Conservation (phyloP, 2,797 vertebrate species). For the Helarctos malayanus region DNA sequence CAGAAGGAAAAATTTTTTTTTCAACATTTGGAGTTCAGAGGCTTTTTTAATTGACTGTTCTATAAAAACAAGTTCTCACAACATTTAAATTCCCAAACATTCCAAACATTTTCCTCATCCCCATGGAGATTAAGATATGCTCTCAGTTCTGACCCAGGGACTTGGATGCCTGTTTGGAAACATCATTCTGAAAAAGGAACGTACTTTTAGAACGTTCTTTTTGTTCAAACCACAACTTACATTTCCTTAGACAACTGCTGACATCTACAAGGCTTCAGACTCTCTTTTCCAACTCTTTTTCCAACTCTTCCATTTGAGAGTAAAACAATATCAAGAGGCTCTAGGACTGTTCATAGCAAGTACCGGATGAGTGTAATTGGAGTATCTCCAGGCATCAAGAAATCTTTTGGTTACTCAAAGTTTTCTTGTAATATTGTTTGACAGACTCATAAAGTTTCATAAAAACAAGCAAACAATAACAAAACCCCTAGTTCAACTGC, state of each 20-base stretch:
- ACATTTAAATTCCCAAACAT: slow-evolving; percentile 75
- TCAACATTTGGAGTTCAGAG: slow-evolving; percentile 54
- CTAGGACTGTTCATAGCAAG: slow-evolving; percentile 30
- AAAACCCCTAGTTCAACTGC: neutral
- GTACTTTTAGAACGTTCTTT: slow-evolving; percentile 27
- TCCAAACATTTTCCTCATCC: slow-evolving; percentile 78
- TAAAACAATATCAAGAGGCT: slow-evolving; percentile 48
- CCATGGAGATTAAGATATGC: slow-evolving; percentile 72
- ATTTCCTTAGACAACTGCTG: neutral
- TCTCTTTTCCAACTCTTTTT: slow-evolving; percentile 26
- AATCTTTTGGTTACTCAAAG: slow-evolving; percentile 52
- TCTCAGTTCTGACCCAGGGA: slow-evolving; percentile 59
- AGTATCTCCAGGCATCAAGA: slow-evolving; percentile 23
- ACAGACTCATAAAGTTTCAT: slow-evolving; percentile 41
- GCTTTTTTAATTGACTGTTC: slow-evolving; percentile 54
- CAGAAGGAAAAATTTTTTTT: neutral
- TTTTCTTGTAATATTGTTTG: slow-evolving; percentile 53
- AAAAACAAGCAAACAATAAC: slow-evolving; percentile 36
- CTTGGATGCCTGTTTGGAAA: slow-evolving; percentile 59
- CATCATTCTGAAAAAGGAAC: slow-evolving; percentile 66
- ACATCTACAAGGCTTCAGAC: neutral
- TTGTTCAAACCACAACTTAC: slow-evolving; percentile 56
- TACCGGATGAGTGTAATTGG: neutral
- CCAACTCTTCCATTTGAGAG: slow-evolving; percentile 45
- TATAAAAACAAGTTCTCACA: slow-evolving; percentile 71